Conservation (phyloP, 2,113 vertebrate species). For the Bujurquina vittata region DNA sequence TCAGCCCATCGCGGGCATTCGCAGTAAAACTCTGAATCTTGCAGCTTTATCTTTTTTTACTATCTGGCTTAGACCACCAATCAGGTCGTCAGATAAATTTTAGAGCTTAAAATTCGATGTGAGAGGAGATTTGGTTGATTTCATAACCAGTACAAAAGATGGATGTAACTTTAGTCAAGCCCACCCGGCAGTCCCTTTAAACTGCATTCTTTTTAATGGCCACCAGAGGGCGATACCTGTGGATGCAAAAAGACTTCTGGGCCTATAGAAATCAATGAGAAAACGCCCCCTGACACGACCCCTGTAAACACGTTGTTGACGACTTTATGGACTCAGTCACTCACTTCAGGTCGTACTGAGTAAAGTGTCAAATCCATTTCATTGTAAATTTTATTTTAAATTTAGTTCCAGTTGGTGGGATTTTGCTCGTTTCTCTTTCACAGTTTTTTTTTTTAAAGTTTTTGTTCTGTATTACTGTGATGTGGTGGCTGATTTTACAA, state of each 20-base stretch:
- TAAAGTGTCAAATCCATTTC: neutral
- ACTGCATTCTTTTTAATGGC: neutral
- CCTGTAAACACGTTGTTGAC: accelerated
- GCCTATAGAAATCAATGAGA: neutral
- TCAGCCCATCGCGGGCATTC: too few relatives aligned
- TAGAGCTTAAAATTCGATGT: neutral
- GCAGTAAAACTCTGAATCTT: too few relatives aligned
- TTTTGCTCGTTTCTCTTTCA: accelerated
- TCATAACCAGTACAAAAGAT: neutral
- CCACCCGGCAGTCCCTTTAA: neutral
- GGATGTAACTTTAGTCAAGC: neutral
- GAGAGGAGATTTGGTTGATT: neutral
- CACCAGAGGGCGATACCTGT: neutral
- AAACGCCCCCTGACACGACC: neutral
- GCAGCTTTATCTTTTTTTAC: neutral
- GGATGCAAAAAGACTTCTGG: neutral
- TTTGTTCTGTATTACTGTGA: too few relatives aligned
- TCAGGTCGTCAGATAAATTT: neutral
- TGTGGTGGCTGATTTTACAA: neutral
- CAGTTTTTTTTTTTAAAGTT: too few relatives aligned
- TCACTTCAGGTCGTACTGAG: neutral
- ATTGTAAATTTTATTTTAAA: neutral
- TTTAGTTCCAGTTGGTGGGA: neutral
- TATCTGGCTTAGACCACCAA: neutral
- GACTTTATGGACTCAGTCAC: neutral